Percentiles rank a stretch among this genome's conserved stretches.
Evolutionary conservation across 2,797 vertebrate genomes (phyloP).

Genomic region (Microchirus variegatus): DNA sequence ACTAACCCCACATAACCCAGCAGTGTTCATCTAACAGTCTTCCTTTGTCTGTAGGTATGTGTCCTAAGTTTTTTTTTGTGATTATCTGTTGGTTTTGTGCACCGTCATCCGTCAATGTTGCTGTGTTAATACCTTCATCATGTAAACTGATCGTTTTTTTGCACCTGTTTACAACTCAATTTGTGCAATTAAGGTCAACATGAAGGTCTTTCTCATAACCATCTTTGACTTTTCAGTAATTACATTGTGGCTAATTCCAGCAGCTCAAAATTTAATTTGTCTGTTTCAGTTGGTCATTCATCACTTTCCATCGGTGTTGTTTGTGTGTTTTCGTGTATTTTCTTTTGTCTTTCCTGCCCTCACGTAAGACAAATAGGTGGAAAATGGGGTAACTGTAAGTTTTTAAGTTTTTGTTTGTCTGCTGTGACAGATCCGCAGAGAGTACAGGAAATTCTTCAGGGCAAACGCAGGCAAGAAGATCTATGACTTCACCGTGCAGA

Average conservation of each 20-base stretch:
- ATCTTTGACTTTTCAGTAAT: constrained; percentile 38
- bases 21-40: constrained; percentile 14
- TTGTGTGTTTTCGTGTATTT: constrained; percentile 20
- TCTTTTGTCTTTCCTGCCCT: neutral
- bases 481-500: constrained; percentile 94
- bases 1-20: constrained; percentile 47
- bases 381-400: constrained; percentile 29
- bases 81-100: constrained; percentile 10
- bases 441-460: constrained; percentile 98
- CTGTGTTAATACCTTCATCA: constrained; percentile 53
- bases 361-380: neutral
- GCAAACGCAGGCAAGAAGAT: constrained; percentile 98
- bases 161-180: constrained; percentile 43
- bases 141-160: constrained; percentile 41
- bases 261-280: constrained; percentile 35
- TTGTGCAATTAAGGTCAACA: constrained; percentile 48
- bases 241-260: constrained; percentile 29
- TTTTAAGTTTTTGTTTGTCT: constrained; percentile 28
- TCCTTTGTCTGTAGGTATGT: constrained; percentile 42
- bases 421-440: constrained; percentile 89
- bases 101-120: constrained; percentile 10
- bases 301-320: constrained; percentile 35
- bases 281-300: constrained; percentile 28
- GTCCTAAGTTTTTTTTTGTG: constrained; percentile 24
- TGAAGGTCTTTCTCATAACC: constrained; percentile 46